Evolutionary conservation across 2,113 vertebrate genomes (phyloP), one percentile per base, ranked within the genome.

Genomic region (Piprites chloris): DNA sequence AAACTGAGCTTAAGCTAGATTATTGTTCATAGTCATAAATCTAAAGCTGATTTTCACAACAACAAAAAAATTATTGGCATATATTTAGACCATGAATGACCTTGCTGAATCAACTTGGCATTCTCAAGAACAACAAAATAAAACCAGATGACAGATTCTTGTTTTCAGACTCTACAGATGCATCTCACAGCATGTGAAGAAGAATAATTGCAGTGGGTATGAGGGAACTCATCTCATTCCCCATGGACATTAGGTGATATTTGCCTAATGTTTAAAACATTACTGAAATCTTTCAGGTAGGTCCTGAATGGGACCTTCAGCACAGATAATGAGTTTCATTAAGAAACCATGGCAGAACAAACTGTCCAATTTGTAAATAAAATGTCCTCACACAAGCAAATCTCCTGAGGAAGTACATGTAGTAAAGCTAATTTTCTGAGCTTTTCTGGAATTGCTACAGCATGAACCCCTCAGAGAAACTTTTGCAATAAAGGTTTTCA

Each of bases 11-110:
- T 90, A 89, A 82, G 42, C 9, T 47, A 72, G 49, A 78, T 95
- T 53, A 85, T 79, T 94, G 65, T 90, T 95, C 68, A 77, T 78
- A 92, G 65, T 96, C 74, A 92, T 94, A 97, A 97, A 95, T 94
- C 86, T 92, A 89, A 94, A 89, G 67, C 44, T 74, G 69, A 95
- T 86, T 97, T 76, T 74, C 80, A 93, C 90, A 92, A 76, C 61
- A 94, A 95, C 84, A 96, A 95, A 28, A 91, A 90, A 75, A 72
- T 13, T 89, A 87, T 63, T 89, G 88, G 92, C 94, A 46, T 84
- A 73, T 85, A 86, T 83, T 94, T 90, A 97, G 84, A 56, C 80
- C 85, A 95, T 67, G 63, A 32, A 79, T 89, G 89, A 91, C 94
- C 88, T 89, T 93, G 82, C 90, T 90, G 82, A 96, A 94, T 95